A percentile compares a stretch with the other conserved stretches of the same genome.
phyloP scores from a whole-genome alignment of 1,140 invertebrate genomes.

The Drosophila ohnishii region DNA sequence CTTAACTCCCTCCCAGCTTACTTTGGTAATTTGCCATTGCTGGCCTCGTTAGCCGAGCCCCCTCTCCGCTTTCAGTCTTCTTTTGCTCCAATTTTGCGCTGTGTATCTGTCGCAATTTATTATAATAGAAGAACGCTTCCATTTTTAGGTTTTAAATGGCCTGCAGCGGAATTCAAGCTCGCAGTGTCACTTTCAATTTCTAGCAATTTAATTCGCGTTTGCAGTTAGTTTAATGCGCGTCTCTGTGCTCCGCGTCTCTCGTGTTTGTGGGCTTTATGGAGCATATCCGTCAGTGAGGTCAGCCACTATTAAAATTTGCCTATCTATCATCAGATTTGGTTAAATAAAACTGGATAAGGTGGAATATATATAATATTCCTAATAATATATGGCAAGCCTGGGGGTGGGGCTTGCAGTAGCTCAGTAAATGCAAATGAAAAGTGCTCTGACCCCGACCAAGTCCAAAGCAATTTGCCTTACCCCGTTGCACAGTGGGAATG shows the following conservation, averaged over 20 bases:
- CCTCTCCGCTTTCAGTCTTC: conserved; percentile 14
- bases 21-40: conserved; percentile 15
- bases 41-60: neutral
- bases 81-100: conserved; percentile 13
- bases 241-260: conserved; percentile 12
- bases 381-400: neutral
- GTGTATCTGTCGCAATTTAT: conserved; percentile 43
- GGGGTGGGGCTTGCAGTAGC: neutral
- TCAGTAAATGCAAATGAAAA: conserved; percentile 23
- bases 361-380: neutral
- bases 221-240: conserved; percentile 43
- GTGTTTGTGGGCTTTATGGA: conserved; percentile 27
- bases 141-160: conserved; percentile 39
- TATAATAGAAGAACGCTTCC: conserved; percentile 47
- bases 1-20: conserved; percentile 27
- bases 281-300: conserved; percentile 66
- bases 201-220: conserved; percentile 77
- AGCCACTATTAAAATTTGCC: conserved; percentile 24
- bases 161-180: conserved; percentile 49
- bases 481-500: conserved; percentile 30
- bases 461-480: conserved; percentile 34
- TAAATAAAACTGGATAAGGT: too few relatives aligned
- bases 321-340: neutral
- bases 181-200: conserved; percentile 78
- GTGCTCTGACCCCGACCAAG: conserved; percentile 12